Conservation (phyloP, 1,140 invertebrate species). For the Philaenus spumarius region DNA sequence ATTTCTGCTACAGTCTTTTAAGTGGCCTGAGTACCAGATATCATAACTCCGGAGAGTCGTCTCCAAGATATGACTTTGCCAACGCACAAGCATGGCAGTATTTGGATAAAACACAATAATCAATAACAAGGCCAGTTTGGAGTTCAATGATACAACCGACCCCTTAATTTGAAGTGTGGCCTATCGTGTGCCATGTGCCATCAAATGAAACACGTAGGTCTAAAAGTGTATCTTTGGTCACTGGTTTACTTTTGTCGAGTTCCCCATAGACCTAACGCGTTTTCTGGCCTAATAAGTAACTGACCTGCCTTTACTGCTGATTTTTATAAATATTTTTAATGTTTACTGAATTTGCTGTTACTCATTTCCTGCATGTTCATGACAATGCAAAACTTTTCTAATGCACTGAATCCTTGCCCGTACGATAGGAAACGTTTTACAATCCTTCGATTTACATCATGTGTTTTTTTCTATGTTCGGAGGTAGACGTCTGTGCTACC, state of each 20-base stretch:
- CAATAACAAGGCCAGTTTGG: neutral
- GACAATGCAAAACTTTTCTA: conserved; percentile 2
- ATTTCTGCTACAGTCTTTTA: conserved; percentile 19
- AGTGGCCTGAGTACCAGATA: conserved; percentile 22
- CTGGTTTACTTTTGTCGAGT: neutral
- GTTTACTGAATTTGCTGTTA: no score
- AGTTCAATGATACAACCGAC: neutral
- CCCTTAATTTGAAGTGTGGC: no score
- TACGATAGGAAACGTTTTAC: neutral
- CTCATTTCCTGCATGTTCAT: neutral
- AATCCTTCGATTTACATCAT: neutral
- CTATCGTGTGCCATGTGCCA: no score
- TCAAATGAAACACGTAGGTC: neutral
- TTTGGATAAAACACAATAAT: no score
- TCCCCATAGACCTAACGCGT: neutral
- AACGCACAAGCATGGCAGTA: no score
- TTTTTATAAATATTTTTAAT: neutral
- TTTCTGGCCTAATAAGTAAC: neutral
- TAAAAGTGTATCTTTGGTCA: neutral
- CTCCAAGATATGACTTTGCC: neutral
- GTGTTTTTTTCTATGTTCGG: neutral
- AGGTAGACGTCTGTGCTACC: neutral
- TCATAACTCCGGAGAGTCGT: conserved; percentile 18
- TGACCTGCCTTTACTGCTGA: neutral
- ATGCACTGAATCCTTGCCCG: neutral